phyloP scores from a whole-genome alignment of 2,113 vertebrate species.

The Hippocampus barbouri region DNA sequence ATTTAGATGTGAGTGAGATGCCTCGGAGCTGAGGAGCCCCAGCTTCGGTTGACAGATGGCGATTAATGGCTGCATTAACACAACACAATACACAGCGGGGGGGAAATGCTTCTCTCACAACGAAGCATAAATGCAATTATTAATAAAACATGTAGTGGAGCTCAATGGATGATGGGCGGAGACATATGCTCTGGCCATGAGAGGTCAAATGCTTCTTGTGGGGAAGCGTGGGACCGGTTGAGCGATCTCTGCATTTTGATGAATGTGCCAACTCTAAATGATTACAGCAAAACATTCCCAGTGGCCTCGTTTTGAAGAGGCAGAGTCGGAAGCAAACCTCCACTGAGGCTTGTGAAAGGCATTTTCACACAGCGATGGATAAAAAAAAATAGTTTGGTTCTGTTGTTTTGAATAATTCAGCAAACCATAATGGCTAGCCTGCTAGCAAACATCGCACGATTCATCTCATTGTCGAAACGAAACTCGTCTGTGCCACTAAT shows the following conservation, averaged over 20 bases:
- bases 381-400: neutral
- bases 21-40: constrained; percentile 26
- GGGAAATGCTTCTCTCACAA: constrained; percentile 1
- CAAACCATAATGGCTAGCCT: no score
- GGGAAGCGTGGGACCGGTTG: neutral
- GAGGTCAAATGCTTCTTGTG: neutral
- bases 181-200: neutral
- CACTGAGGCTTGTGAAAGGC: no score
- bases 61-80: constrained; percentile 32
- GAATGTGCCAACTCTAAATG: neutral
- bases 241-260: neutral
- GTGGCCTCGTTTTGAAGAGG: no score
- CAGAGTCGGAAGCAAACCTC: no score
- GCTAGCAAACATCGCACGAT: no score
- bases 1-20: constrained; percentile 8
- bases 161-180: neutral
- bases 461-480: no score
- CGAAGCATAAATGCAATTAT: neutral
- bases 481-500: no score
- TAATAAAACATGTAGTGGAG: neutral
- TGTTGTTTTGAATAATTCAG: no score
- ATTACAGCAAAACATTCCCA: neutral
- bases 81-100: constrained; percentile 14
- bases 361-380: neutral
- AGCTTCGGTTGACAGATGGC: constrained; percentile 30